Evolutionary conservation across 2,113 vertebrate species (phyloP), one percentile per base, ranked within the genome.

Genomic region (Aptenodytes forsteri): DNA sequence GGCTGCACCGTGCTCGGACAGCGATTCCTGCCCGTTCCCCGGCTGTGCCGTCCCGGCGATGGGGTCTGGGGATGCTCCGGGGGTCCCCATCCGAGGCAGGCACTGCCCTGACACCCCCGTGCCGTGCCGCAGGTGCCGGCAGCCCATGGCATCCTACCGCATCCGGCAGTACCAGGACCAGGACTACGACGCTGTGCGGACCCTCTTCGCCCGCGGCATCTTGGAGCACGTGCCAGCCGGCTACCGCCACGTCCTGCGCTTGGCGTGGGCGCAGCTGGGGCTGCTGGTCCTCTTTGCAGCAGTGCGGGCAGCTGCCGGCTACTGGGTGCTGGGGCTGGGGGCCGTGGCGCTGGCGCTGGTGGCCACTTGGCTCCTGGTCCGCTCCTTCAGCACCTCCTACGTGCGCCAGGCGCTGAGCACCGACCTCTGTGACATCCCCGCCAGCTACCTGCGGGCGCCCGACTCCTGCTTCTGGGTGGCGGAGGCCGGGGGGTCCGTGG

Each of bases 401-500:
- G 83, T 95, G 44, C 21, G 12, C 0, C 9, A 76, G 4, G 79
- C 70, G 7, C 91, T 96, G 34, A 11, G 22, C 70, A 86, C 86
- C 8, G 96, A 97, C 86, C 67, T 96, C 40, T 14, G 34, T 9
- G 89, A 97, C 77, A 72, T 97, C n/a, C 6, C 30, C 6, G 6
- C 32, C 83, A 22, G 29, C 22, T 85, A 58, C 67, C 40, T 86
- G 40, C 80, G 42, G 47, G 16, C 30, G 0, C 17, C 94, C 12
- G 7, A 94, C 73, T n/a, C 72, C 77, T 80, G 90, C 67, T 91
- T 98, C 64, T 98, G 97, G 97, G 97, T 98, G 91, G 97, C 69
- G 0, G 97, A 96, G 80, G 56, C 50, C 0, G 42, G 46, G 1
- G 83, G 91, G 14, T 29, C 55, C 2, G 93, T 97, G 77, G 97